These are phyloP conservation scores for Ormia ochracea DNA, from an alignment of 2,888 invertebrate species.

Conservation along the genomic window DNA sequence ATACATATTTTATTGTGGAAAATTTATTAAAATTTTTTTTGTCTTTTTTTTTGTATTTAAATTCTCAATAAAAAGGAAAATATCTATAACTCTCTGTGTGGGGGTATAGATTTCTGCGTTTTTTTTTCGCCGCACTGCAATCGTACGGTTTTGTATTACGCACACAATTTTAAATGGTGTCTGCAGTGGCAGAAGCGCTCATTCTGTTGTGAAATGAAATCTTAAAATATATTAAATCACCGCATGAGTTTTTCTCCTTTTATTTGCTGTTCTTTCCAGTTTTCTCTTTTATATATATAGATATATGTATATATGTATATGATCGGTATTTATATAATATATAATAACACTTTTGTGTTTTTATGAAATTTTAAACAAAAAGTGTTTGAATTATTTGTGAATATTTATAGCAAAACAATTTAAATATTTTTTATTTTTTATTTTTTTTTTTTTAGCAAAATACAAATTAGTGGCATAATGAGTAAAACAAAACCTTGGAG, in stretches of 20 bases:
- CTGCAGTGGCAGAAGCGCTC: not conserved
- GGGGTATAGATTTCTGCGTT: constrained; percentile 52
- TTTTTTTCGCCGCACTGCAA: constrained; percentile 46
- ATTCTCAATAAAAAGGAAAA: not conserved
- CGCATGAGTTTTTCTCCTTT: constrained; percentile 41
- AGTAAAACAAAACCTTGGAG: not conserved
- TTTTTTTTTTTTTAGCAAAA: not conserved
- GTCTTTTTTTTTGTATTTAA: not conserved
- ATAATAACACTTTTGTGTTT: not conserved
- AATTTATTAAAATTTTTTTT: not conserved
- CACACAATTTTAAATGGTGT: not conserved
- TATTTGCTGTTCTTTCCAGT: not conserved
- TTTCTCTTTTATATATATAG: not conserved
- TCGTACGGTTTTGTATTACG: constrained; percentile 50
- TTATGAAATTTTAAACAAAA: constrained; percentile 48
- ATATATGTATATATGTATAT: no score
- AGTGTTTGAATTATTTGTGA: not conserved
- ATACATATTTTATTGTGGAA: not conserved
- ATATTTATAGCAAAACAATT: not conserved
- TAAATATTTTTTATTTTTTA: not conserved
- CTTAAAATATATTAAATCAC: constrained; percentile 75
- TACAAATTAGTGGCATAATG: not conserved
- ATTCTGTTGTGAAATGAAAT: constrained; percentile 70
- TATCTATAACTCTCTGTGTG: constrained; percentile 53
- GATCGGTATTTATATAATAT: no score